Evolutionary conservation across 2,113 vertebrate genomes (phyloP).

Genomic region (Grus americana): DNA sequence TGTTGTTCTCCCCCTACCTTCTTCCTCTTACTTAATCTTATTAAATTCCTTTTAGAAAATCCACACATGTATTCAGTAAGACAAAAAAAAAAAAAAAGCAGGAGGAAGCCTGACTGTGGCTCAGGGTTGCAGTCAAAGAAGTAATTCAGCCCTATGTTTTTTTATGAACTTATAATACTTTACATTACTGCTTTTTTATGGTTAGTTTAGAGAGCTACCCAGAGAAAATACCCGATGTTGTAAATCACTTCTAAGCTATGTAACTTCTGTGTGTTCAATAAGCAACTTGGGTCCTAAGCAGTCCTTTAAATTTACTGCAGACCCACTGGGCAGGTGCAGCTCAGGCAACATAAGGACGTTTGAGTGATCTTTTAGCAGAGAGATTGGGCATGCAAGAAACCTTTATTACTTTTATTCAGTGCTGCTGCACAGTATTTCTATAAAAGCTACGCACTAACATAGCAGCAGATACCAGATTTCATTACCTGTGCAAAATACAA

Average conservation of each 20-base stretch:
- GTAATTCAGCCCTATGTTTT: background rate
- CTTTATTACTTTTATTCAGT: background rate
- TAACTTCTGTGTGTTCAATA: background rate
- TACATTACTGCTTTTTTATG: background rate
- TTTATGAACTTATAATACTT: background rate
- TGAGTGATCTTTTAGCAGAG: background rate
- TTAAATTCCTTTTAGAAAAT: background rate
- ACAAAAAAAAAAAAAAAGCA: background rate
- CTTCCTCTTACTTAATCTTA: background rate
- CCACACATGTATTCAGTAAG: background rate
- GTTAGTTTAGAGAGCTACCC: background rate
- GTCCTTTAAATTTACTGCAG: background rate
- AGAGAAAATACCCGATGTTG: background rate
- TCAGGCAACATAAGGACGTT: background rate
- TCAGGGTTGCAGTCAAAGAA: background rate
- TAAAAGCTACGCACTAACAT: background rate
- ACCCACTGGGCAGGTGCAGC: background rate
- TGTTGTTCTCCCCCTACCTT: background rate
- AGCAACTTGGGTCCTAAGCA: background rate
- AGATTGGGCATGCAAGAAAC: background rate
- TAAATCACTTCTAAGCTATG: background rate
- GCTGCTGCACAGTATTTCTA: background rate
- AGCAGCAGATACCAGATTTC: background rate
- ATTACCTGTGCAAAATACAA: slow-evolving; percentile 88
- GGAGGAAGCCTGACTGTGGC: background rate